Percentiles rank a stretch among this genome's conserved stretches.
Conservation (phyloP, 2,113 vertebrate species). For the Scomber colias region DNA sequence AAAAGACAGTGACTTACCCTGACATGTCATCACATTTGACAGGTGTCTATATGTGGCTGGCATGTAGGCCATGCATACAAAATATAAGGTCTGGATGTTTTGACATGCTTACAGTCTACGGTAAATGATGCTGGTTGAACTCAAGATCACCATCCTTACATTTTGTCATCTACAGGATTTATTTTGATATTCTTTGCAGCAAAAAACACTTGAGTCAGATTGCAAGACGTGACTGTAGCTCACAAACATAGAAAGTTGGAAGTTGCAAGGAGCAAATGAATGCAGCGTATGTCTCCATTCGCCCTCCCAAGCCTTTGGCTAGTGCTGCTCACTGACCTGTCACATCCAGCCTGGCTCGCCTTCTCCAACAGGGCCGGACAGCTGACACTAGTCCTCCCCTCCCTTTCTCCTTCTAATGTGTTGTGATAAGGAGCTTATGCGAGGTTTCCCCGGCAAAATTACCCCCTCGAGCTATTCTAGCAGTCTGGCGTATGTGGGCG, state of each 20-base stretch:
- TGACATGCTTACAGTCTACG: background rate
- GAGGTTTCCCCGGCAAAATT: slow-evolving; percentile 86
- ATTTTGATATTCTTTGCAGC: slow-evolving; percentile 6
- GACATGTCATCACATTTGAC: background rate
- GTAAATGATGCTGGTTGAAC: background rate
- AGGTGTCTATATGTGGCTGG: background rate
- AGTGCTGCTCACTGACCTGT: slow-evolving; percentile 78
- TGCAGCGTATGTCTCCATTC: slow-evolving; percentile 31
- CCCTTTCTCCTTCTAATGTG: slow-evolving; percentile 88
- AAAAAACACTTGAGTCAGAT: background rate
- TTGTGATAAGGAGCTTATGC: slow-evolving; percentile 95
- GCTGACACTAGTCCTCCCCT: slow-evolving; percentile 89
- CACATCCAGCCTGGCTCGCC: slow-evolving; percentile 81
- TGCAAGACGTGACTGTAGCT: background rate
- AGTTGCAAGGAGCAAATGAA: slow-evolving; percentile 3
- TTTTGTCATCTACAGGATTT: background rate
- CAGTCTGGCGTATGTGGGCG: slow-evolving; percentile 82
- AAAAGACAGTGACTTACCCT: background rate
- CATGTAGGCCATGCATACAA: background rate
- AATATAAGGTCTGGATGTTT: background rate
- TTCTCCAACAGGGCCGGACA: slow-evolving; percentile 86
- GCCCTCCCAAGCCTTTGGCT: slow-evolving; percentile 71
- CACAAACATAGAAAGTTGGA: background rate
- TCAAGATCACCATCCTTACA: background rate
- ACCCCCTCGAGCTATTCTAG: slow-evolving; percentile 87